Conservation (phyloP, 1,140 invertebrate species). For the Drosophila lacertosa region DNA sequence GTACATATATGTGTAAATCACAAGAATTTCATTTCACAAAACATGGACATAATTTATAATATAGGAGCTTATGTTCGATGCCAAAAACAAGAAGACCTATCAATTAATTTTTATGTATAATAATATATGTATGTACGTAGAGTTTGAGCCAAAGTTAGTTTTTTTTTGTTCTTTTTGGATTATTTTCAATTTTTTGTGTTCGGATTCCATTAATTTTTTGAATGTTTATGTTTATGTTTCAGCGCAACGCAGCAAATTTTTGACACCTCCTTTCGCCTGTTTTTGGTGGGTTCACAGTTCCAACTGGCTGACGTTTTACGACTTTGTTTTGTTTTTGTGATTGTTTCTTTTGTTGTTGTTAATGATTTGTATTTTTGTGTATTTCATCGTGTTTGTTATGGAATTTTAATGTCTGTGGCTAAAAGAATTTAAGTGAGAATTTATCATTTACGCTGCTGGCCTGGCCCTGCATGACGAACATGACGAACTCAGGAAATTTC, state of each 20-base stretch:
- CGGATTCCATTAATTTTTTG: neutral
- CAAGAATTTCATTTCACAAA: slow-evolving; percentile 76
- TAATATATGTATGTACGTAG: slow-evolving; percentile 28
- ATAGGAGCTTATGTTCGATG: slow-evolving; percentile 55
- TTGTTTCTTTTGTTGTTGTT: slow-evolving; percentile 6
- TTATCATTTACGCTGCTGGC: slow-evolving; percentile 17
- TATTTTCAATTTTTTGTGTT: neutral
- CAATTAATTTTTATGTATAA: slow-evolving; percentile 27
- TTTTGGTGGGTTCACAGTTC: slow-evolving; percentile 46
- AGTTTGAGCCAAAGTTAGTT: slow-evolving; percentile 46
- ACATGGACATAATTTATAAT: slow-evolving; percentile 55
- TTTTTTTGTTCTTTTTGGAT: slow-evolving; percentile 5
- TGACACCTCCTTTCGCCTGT: slow-evolving; percentile 22
- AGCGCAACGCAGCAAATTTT: slow-evolving; percentile 37
- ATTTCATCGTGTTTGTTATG: neutral
- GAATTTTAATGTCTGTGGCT: slow-evolving; percentile 2
- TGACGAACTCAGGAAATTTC: slow-evolving; percentile 21
- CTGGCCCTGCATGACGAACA: slow-evolving; percentile 20
- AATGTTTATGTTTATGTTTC: slow-evolving; percentile 21
- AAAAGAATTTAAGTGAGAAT: neutral
- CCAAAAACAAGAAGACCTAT: slow-evolving; percentile 57
- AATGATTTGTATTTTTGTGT: slow-evolving; percentile 9
- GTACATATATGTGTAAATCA: slow-evolving; percentile 61
- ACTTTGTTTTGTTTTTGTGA: slow-evolving; percentile 14
- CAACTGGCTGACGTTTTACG: slow-evolving; percentile 22